Evolutionary conservation across 37 sponge, comb jelly and placozoan species (phyloP).

Genomic region (Petrosia ficiformis): DNA sequence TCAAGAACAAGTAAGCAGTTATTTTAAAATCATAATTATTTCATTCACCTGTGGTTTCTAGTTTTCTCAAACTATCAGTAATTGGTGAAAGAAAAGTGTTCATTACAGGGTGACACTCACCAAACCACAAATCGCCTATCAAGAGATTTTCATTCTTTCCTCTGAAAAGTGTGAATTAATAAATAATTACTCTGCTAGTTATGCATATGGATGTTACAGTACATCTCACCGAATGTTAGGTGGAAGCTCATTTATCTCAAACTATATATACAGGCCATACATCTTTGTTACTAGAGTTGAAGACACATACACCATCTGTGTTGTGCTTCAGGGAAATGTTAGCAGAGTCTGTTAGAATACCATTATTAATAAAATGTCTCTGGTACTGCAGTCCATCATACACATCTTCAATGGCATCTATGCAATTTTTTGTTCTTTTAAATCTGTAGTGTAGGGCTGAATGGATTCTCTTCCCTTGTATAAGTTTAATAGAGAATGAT

Average conservation of each 20-base stretch:
- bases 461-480: neutral
- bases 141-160: no score
- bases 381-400: slow-evolving; percentile 7
- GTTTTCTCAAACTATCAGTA: no score
- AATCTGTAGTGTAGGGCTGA: neutral
- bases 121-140: no score
- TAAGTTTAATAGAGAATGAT: no score
- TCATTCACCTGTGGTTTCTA: no score
- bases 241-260: slow-evolving; percentile 33
- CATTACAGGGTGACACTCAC: no score
- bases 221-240: slow-evolving; percentile 31
- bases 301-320: slow-evolving; percentile 35
- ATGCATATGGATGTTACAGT: no score
- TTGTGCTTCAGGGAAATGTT: slow-evolving; percentile 25
- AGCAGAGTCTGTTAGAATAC: slow-evolving; percentile 3
- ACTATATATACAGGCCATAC: slow-evolving; percentile 35
- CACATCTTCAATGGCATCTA: neutral
- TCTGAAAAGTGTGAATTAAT: no score
- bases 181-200: no score
- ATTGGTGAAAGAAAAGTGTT: no score
- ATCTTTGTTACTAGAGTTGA: slow-evolving; percentile 18
- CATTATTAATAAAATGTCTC: neutral
- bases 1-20: no score
- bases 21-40: no score
- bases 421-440: neutral